Conservation (phyloP, 2,888 invertebrate species). For the Himalopsyche kuldschensis region DNA sequence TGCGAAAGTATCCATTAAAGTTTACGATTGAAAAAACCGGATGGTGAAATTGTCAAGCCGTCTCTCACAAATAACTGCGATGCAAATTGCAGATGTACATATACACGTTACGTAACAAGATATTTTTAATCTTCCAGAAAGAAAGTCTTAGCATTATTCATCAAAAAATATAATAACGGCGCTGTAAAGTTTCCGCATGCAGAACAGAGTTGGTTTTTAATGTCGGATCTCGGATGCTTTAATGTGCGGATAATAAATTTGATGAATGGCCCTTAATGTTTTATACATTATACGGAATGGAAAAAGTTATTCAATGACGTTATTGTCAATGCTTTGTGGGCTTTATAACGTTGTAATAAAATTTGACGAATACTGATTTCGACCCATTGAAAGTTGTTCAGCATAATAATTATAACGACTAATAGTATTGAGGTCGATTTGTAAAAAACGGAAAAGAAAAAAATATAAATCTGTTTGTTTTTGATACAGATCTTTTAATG, state of each 20-base stretch:
- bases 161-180: slow-evolving; percentile 36
- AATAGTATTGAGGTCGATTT: neutral
- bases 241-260: slow-evolving; percentile 39
- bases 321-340: slow-evolving; percentile 28
- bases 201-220: slow-evolving; percentile 34
- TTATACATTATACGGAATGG: slow-evolving; percentile 36
- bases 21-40: neutral
- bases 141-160: slow-evolving; percentile 32
- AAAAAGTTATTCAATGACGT: slow-evolving; percentile 34
- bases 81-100: neutral
- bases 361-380: neutral
- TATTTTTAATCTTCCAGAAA: slow-evolving; percentile 34
- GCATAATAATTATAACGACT: neutral
- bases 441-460: too few relatives aligned
- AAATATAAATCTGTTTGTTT: too few relatives aligned
- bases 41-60: neutral
- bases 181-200: slow-evolving; percentile 36
- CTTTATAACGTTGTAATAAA: neutral
- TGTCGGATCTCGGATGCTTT: slow-evolving; percentile 38
- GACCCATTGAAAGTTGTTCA: neutral
- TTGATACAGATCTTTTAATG: too few relatives aligned
- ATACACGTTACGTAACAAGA: slow-evolving; percentile 1
- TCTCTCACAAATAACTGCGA: neutral
- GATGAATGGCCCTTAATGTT: slow-evolving; percentile 38
- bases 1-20: neutral